Base-by-base conservation (phyloP, 2,797 vertebrate genomes). In the Eutrigla gurnardus region DNA sequence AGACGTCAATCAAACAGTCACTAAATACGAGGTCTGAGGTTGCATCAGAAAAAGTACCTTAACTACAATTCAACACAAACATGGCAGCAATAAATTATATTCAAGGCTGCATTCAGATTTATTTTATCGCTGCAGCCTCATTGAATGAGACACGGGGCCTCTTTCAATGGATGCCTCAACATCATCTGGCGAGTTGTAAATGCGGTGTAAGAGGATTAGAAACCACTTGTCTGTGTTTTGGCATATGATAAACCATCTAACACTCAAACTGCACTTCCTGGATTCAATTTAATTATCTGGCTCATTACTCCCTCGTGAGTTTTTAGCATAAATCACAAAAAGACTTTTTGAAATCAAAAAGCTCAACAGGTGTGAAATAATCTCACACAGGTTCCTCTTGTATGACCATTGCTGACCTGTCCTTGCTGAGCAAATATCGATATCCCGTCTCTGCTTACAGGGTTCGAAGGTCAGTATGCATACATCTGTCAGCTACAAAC, bases 401-500 rank as follows among this genome's bases (percentile, higher is more conserved):
- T 39, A 5, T 45, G 52, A 79, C 55, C 60, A 33, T 42, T 65
- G 52, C 69, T 62, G 71, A 80, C 67, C 65, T 10, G 17, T 43
- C 60, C 55, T 64, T 15, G 68, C 68, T 70, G 55, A 69, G 18
- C 32, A 39, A n/a, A 39, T 40, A 70, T 78, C 25, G 3, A 70
- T 75, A 75, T 78, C 76, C 55, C 62, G 8, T 72, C 58, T 70
- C 67, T 66, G 61, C 47, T 70, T 15, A 43, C 43, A 17, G 43
- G 82, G 81, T 83, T 66, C 70, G 77, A 72, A 36, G 80, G 82
- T 85, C 70, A 84, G 46, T 4, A 18, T 32, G 66, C 54, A 68
- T 59, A 76, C 70, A 80, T 83, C 71, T 70, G 67, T 88, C 70
- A 78, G 66, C 72, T 9, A 46, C 73, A 73, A 78, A 80, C 49